phyloP scores from a whole-genome alignment of 2,113 vertebrate genomes.

The Nyctibius bracteatus region DNA sequence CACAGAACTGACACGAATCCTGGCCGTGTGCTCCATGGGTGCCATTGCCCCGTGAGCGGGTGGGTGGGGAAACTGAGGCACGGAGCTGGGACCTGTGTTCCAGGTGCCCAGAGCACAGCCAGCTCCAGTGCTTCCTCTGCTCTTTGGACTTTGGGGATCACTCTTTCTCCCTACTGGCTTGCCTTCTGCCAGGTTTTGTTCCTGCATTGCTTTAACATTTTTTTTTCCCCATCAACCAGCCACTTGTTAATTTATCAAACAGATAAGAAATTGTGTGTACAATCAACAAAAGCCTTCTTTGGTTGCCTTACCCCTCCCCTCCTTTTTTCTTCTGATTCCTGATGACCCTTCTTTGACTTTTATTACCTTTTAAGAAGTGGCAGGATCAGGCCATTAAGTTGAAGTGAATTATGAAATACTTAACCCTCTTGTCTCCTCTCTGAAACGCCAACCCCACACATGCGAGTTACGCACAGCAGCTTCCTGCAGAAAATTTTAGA shows the following conservation, averaged over 20 bases:
- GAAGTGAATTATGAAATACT: conserved; percentile 46
- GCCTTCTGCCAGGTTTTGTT: neutral
- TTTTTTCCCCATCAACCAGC: neutral
- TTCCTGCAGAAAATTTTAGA: neutral
- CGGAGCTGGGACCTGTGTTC: fast-evolving
- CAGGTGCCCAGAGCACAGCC: neutral
- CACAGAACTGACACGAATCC: neutral
- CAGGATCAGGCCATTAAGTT: conserved; percentile 8
- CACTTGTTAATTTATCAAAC: neutral
- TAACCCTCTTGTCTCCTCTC: conserved; percentile 4
- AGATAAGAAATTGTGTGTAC: neutral
- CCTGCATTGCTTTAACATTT: fast-evolving
- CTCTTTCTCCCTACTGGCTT: neutral
- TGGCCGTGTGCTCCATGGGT: neutral
- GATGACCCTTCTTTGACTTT: conserved; percentile 31
- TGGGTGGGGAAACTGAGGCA: neutral
- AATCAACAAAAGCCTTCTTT: conserved; percentile 4
- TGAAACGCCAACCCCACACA: neutral
- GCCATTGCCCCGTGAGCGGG: fast-evolving
- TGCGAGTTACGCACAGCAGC: fast-evolving
- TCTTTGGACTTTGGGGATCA: neutral
- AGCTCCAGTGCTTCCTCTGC: neutral
- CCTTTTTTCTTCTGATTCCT: neutral
- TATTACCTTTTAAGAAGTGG: conserved; percentile 45
- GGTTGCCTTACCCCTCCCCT: neutral